These are phyloP conservation scores for Philopotamus ludificatus DNA, from an alignment of 1,140 invertebrate genomes.

Conservation along the genomic window DNA sequence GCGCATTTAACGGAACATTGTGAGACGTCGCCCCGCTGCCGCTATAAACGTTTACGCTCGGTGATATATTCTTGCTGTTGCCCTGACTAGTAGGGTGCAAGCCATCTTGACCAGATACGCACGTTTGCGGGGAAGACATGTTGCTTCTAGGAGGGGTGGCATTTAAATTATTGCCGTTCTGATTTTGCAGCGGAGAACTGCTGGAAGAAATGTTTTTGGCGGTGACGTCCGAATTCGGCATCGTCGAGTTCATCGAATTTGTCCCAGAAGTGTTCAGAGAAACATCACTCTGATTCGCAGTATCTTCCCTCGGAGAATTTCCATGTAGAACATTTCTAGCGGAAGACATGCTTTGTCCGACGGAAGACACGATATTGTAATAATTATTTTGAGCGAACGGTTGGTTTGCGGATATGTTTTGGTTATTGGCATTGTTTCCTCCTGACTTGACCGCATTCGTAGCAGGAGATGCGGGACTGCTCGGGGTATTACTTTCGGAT, in stretches of 20 bases:
- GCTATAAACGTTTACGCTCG: constrained; percentile 24
- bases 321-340: constrained; percentile 12
- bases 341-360: background rate
- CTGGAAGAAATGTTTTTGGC: constrained; percentile 10
- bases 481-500: constrained; percentile 52
- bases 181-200: constrained; percentile 29
- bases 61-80: constrained; percentile 18
- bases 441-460: constrained; percentile 46
- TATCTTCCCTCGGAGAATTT: constrained; percentile 24
- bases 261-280: background rate
- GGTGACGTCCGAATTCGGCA: background rate
- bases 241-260: background rate
- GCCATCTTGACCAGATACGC: background rate
- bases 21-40: background rate
- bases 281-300: background rate
- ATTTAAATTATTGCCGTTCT: constrained; percentile 13
- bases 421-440: constrained; percentile 40
- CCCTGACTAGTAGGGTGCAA: constrained; percentile 1
- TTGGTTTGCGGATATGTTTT: constrained; percentile 40
- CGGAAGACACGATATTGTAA: background rate
- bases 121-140: constrained; percentile 34
- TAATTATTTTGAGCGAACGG: constrained; percentile 8
- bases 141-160: constrained; percentile 33
- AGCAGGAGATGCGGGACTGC: constrained; percentile 51
- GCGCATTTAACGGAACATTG: constrained; percentile 9